A percentile compares a stretch with the other conserved stretches of the same genome.
Evolutionary conservation across 2,888 invertebrate genomes (phyloP).

Genomic region (Protonemura montana): DNA sequence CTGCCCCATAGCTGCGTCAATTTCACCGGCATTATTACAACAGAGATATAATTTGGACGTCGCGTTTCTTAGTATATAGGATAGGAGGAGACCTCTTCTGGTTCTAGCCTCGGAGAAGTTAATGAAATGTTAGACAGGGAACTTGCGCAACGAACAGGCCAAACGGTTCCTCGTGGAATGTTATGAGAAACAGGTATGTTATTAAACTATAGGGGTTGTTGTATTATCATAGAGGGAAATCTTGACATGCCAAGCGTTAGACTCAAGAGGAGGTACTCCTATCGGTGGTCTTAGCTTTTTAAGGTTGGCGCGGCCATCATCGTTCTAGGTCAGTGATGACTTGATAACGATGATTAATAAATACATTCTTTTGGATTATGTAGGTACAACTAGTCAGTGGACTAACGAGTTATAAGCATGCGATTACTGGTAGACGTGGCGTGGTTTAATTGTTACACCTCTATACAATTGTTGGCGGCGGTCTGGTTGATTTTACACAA

Average conservation of each 20-base stretch:
- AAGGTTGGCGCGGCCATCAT: background rate
- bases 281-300: conserved; percentile 3
- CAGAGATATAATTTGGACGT: conserved; percentile 23
- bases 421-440: conserved; percentile 17
- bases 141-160: background rate
- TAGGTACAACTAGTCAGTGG: conserved; percentile 16
- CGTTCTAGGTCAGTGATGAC: conserved; percentile 27
- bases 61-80: background rate
- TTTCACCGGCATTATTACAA: conserved; percentile 12
- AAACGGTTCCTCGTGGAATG: background rate
- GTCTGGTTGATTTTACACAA: background rate
- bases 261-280: background rate
- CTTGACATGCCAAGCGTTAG: background rate
- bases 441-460: background rate
- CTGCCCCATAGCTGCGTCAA: background rate
- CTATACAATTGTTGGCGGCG: background rate
- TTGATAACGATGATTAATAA: conserved; percentile 48
- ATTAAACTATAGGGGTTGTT: conserved; percentile 31
- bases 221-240: background rate
- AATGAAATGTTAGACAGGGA: conserved; percentile 26
- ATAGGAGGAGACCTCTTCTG: conserved; percentile 13
- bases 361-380: conserved; percentile 47
- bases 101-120: background rate
- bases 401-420: conserved; percentile 43
- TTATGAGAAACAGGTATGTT: conserved; percentile 30